A percentile compares a stretch with the other conserved stretches of the same genome.
Conservation (phyloP, 2,113 vertebrate species). For the Alligator mississippiensis region DNA sequence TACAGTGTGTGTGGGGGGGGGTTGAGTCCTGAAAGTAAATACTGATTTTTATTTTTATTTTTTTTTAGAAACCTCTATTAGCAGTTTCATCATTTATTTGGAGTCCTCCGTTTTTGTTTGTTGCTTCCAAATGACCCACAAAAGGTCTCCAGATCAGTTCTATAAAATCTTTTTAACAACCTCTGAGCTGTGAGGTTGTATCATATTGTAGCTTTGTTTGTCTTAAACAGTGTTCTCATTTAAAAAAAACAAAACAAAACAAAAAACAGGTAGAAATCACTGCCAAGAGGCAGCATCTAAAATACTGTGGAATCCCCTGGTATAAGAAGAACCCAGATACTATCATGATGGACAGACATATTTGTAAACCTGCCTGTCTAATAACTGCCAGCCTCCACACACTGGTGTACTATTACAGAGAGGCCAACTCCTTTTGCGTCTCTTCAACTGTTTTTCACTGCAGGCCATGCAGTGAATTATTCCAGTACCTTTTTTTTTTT, state of each 20-base stretch:
- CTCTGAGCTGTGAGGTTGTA: not conserved
- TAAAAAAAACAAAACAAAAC: not conserved
- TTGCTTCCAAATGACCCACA: not conserved
- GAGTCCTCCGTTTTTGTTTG: not conserved
- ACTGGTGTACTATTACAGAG: not conserved
- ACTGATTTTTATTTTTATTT: too few relatives aligned
- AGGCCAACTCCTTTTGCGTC: not conserved
- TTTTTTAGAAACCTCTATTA: not conserved
- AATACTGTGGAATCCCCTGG: not conserved
- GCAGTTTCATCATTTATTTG: not conserved
- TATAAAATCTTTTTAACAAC: not conserved
- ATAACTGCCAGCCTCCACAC: not conserved
- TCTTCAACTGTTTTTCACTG: not conserved
- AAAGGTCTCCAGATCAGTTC: accelerated
- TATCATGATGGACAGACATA: accelerated
- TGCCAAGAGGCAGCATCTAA: not conserved
- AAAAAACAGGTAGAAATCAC: not conserved
- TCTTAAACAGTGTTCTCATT: not conserved
- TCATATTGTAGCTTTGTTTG: not conserved
- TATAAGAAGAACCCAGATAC: not conserved
- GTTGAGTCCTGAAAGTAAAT: not conserved
- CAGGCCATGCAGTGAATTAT: not conserved
- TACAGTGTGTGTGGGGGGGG: not conserved
- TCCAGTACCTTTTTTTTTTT: not conserved
- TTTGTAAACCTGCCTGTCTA: not conserved